phyloP scores from a whole-genome alignment of 2,113 vertebrate species.

The Physeter macrocephalus region DNA sequence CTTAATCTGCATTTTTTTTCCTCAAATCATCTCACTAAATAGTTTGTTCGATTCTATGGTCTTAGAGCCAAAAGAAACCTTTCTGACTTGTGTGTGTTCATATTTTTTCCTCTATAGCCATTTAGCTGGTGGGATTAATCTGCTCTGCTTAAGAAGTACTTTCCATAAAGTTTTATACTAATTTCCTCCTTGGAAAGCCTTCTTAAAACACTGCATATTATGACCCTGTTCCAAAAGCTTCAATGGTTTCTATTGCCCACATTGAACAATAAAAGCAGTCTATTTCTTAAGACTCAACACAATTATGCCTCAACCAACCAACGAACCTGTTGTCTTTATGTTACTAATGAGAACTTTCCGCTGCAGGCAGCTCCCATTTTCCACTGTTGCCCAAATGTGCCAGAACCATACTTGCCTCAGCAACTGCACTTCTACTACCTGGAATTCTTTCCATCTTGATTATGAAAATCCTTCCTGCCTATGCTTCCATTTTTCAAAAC shows the following conservation, averaged over 20 bases:
- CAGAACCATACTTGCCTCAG: background rate
- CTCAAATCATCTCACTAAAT: constrained; percentile 7
- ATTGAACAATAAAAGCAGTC: background rate
- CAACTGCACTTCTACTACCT: background rate
- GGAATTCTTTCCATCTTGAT: constrained; percentile 22
- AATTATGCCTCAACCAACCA: constrained; percentile 9
- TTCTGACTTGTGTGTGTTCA: background rate
- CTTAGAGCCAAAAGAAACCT: constrained; percentile 31
- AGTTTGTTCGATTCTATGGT: background rate
- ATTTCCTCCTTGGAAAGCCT: background rate
- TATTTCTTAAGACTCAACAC: background rate
- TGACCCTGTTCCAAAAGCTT: background rate
- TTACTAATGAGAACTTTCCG: background rate
- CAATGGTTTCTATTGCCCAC: background rate
- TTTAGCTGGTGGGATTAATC: background rate
- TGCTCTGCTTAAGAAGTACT: background rate
- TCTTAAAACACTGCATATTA: background rate
- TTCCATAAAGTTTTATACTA: constrained; percentile 15
- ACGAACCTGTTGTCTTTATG: background rate
- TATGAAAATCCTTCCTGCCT: background rate
- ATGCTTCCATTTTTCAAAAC: constrained; percentile 10
- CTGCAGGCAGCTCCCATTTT: background rate
- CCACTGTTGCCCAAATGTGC: background rate
- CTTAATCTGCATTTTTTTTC: background rate
- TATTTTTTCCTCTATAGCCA: constrained; percentile 3